Conservation (phyloP, 2,113 vertebrate species). For the Otocyon megalotis region DNA sequence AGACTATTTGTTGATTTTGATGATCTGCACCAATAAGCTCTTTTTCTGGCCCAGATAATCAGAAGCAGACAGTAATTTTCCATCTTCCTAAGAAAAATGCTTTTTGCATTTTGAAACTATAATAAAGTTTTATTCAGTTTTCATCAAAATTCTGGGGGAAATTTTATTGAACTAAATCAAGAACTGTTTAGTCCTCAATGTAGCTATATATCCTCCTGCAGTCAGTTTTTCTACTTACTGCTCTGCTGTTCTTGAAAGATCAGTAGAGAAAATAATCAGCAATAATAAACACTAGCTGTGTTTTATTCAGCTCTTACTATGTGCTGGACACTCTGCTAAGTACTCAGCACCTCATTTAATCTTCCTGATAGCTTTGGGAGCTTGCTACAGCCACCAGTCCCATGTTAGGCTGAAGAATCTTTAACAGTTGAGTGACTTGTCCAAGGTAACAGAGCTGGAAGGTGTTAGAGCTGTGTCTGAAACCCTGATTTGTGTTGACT, state of each 20-base stretch:
- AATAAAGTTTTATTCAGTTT: constrained; percentile 63
- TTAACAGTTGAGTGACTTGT: neutral
- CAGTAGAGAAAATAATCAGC: neutral
- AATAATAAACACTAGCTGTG: neutral
- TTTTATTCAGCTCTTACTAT: neutral
- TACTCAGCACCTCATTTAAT: neutral
- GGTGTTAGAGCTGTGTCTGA: neutral
- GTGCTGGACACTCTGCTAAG: neutral
- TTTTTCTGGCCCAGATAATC: constrained; percentile 58
- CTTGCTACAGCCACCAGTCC: neutral
- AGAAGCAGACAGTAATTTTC: constrained; percentile 46
- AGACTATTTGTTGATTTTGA: constrained; percentile 79
- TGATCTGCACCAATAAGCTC: constrained; percentile 73
- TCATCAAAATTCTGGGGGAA: neutral
- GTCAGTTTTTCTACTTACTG: neutral
- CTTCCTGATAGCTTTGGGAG: neutral
- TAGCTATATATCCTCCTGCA: neutral
- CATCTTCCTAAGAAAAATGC: constrained; percentile 52
- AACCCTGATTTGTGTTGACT: neutral
- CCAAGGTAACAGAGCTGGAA: neutral
- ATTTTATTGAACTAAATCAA: neutral
- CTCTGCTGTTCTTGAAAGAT: constrained; percentile 16
- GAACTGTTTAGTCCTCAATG: neutral
- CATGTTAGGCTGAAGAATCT: neutral
- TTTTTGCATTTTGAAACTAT: constrained; percentile 52